Conservation (phyloP, 1,140 invertebrate genomes). For the Thalassaphorura encarpata region DNA sequence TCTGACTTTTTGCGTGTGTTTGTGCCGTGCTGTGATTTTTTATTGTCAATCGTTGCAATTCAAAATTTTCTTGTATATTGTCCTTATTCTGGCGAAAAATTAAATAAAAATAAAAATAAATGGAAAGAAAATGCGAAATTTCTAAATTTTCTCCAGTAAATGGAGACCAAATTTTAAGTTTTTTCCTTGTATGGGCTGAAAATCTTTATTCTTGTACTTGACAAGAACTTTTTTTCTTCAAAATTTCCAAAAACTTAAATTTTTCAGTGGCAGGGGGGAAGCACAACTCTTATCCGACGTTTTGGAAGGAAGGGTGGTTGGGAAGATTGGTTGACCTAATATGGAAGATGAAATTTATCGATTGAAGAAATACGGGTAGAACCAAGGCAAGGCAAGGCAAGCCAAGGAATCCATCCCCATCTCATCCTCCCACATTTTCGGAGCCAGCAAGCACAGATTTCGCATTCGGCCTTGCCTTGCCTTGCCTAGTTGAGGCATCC, state of each 20-base stretch:
- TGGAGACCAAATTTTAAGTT: not conserved
- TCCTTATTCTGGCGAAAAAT: no score
- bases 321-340: slow-evolving; percentile 18
- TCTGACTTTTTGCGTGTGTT: not conserved
- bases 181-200: not conserved
- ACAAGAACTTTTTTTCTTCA: not conserved
- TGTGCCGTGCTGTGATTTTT: not conserved
- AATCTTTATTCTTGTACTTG: not conserved
- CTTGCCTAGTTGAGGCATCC: no score
- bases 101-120: no score
- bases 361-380: no score
- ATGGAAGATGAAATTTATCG: slow-evolving; percentile 19
- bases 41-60: no score
- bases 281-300: slow-evolving; percentile 15
- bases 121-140: not conserved
- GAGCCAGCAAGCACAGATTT: no score
- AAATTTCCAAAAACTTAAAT: not conserved
- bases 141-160: not conserved
- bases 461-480: no score
- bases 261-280: not conserved
- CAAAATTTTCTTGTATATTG: no score
- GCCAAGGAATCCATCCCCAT: no score
- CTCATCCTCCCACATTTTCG: no score
- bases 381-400: no score
- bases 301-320: no score